Percentiles rank a stretch among this genome's conserved stretches.
These are phyloP conservation scores for Apis laboriosa DNA, from an alignment of 1,140 invertebrate species.

Conservation along the genomic window DNA sequence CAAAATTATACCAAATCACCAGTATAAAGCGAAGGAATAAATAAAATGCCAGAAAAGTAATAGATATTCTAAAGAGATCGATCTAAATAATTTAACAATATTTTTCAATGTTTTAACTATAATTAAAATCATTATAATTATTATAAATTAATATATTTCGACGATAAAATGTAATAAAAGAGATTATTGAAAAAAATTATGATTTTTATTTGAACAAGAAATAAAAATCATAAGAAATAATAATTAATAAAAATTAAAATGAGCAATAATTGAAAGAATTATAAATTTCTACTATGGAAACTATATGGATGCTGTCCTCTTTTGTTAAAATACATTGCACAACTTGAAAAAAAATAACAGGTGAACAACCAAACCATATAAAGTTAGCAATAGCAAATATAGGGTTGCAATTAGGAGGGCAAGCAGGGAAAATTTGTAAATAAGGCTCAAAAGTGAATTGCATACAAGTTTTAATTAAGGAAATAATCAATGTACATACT, in stretches of 20 bases:
- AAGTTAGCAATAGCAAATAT: slow-evolving; percentile 57
- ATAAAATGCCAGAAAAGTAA: slow-evolving; percentile 9
- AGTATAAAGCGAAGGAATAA: slow-evolving; percentile 54
- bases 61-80: background rate
- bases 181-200: background rate
- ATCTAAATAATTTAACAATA: slow-evolving; percentile 23
- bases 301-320: slow-evolving; percentile 3
- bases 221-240: background rate
- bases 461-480: slow-evolving; percentile 78
- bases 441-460: slow-evolving; percentile 78
- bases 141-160: background rate
- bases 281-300: slow-evolving; percentile 3
- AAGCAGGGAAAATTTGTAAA: slow-evolving; percentile 74
- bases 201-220: background rate
- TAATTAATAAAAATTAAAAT: no score
- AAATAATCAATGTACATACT: slow-evolving; percentile 76
- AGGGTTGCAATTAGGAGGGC: slow-evolving; percentile 66
- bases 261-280: background rate
- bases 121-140: background rate
- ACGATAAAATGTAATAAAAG: background rate
- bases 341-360: slow-evolving; percentile 38
- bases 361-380: slow-evolving; percentile 55
- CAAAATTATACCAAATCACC: slow-evolving; percentile 61
- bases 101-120: background rate
- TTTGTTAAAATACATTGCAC: slow-evolving; percentile 47